phyloP scores from a whole-genome alignment of 2,888 invertebrate species.

The Magallana nippona region DNA sequence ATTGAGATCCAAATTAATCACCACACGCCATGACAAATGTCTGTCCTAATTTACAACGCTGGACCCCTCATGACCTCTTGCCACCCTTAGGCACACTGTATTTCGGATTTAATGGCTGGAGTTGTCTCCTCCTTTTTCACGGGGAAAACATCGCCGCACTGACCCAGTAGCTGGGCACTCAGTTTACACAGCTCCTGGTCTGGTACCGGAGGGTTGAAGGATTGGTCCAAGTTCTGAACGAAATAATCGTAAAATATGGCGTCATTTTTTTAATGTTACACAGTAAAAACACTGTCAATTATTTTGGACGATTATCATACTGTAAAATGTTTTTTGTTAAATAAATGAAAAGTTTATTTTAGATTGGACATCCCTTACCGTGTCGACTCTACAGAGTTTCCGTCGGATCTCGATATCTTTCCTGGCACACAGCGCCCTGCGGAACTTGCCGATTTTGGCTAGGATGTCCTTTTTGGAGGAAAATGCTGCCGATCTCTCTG shows the following conservation, averaged over 20 bases:
- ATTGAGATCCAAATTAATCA: too few species aligned
- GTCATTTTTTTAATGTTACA: too few species aligned
- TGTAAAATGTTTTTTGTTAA: too few species aligned
- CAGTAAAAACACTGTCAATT: too few species aligned
- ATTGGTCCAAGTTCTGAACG: slow-evolving; percentile 68
- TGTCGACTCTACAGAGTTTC: slow-evolving; percentile 80
- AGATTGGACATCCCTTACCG: slow-evolving; percentile 58
- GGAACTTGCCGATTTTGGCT: slow-evolving; percentile 87
- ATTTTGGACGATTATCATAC: too few species aligned
- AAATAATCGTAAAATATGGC: slow-evolving; percentile 1
- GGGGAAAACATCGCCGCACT: slow-evolving; percentile 52
- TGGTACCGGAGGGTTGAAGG: slow-evolving; percentile 65
- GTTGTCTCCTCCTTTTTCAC: not conserved
- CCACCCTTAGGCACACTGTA: not conserved
- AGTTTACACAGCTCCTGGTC: slow-evolving; percentile 75
- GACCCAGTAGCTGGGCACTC: slow-evolving; percentile 72
- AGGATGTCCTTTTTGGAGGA: slow-evolving; percentile 81
- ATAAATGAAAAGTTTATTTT: too few species aligned
- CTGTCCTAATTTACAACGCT: too few species aligned
- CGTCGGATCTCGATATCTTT: slow-evolving; percentile 87
- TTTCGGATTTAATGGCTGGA: slow-evolving; percentile 1
- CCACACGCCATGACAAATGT: too few species aligned
- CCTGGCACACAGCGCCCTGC: slow-evolving; percentile 89
- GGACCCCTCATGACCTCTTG: too few species aligned
- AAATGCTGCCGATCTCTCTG: slow-evolving; percentile 61